Evolutionary conservation across 2,797 vertebrate genomes (phyloP), one percentile per base, ranked within the genome.

Genomic region (Myotis myotis): DNA sequence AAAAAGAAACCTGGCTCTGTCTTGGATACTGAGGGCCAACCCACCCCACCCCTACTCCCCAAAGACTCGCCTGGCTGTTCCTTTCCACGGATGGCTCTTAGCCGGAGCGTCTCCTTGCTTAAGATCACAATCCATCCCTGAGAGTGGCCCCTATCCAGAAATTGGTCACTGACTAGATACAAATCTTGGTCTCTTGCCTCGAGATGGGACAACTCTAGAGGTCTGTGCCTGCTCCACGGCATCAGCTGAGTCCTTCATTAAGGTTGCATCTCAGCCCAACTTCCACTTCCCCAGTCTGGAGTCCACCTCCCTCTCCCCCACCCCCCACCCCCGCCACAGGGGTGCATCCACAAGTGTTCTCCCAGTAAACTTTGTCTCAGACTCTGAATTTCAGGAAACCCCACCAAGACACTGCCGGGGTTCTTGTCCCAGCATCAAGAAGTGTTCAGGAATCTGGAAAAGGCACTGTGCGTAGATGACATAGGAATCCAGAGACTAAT

Each of bases 331-430:
- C 44, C 8, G 0, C 9, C 22, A 68, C 1, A 44, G n/a, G 28
- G 44, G 22, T 36, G 33, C 11, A 51, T 57, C 79, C 44, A 75
- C 38, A 53, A 53, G 8, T 4, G 1, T 28, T 30, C 15, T 25
- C 23, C 85, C 62, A 68, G 13, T 60, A 47, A 75, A 84, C 28
- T 38, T 51, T 81, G 11, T 70, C 44, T 83, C 68, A 60, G 51
- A 85, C 36, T 71, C 60, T 72, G 60, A 90, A 75, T 94, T 94
- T 51, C 62, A 82, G 88, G 55, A 96, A 94, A 41, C 16, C 28
- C 20, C 6, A 30, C 17, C 62, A 55, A 72, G 38, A 60, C 10
- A 71, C 41, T 20, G 41, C 9, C 2, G 9, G 41, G 41, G 41
- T 44, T 44, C 41, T 10, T 44, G 41, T 44, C 41, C 41, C 41